Conservation (phyloP, 2,888 invertebrate species). For the Drosophila gaucha region DNA sequence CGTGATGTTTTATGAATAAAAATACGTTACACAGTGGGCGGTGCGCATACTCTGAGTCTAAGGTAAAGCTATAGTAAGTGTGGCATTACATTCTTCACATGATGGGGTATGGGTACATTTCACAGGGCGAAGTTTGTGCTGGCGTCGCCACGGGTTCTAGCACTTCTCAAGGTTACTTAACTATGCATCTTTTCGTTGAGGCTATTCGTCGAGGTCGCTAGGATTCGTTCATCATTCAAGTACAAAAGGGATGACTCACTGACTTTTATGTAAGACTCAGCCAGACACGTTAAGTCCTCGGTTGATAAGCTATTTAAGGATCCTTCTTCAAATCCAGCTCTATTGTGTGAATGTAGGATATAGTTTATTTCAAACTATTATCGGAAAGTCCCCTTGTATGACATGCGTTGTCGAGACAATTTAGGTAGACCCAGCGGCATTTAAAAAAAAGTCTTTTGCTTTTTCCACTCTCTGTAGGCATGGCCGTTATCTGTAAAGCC, state of each 20-base stretch:
- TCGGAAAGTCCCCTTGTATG: too few relatives aligned
- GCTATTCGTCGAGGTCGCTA: conserved; percentile 25
- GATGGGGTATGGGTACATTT: conserved; percentile 10
- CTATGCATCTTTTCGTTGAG: conserved; percentile 35
- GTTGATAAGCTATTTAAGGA: neutral
- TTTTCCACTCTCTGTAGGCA: too few relatives aligned
- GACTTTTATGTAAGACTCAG: conserved; percentile 2
- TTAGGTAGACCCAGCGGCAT: too few relatives aligned
- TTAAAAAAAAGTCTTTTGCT: too few relatives aligned
- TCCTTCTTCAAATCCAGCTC: neutral
- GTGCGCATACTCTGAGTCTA: neutral
- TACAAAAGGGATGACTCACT: conserved; percentile 28
- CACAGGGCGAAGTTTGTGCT: neutral
- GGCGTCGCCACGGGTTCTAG: neutral
- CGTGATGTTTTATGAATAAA: conserved; percentile 71
- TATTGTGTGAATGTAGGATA: too few relatives aligned
- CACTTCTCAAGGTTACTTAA: conserved; percentile 12
- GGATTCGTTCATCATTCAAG: neutral
- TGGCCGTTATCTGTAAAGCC: too few relatives aligned
- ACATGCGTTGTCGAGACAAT: too few relatives aligned
- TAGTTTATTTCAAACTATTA: too few relatives aligned
- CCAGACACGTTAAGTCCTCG: neutral
- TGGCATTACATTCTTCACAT: neutral
- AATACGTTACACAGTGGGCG: conserved; percentile 44
- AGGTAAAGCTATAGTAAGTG: neutral